Evolutionary conservation across 2,888 invertebrate species (phyloP), one percentile per base, ranked within the genome.

Genomic region (Lobophora halterata): DNA sequence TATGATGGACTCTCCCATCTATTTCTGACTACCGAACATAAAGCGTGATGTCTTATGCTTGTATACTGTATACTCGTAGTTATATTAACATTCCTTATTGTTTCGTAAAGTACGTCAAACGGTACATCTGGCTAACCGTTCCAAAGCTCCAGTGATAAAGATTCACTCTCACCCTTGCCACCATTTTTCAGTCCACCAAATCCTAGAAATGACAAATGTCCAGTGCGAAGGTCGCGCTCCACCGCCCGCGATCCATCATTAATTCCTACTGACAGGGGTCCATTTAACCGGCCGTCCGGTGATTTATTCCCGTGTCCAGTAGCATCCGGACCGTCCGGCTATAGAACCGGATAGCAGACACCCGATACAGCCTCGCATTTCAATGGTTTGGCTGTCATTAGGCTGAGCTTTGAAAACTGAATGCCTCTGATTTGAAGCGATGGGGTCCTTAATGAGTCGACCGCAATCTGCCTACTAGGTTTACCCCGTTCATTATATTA

Each of bases 241-340:
- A 29, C 28, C 47, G 49, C 33, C 27, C 16, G 45, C 50, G 43
- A 46, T 46, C 52, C 33, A 60, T 64, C 65, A 62, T 64, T 64
- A 60, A 62, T 61, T 56, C 51, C 34, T 36, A 25, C 49, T 49
- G 64, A 65, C 65, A 57, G 51, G 51, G 58, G 58, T 58, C 47
- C 57, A 54, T 59, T 60, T 58, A 50, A 49, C 49, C 31, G 41
- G 30, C 18, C 42, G 50, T 47, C 23, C 32, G 24, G 25, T 18
- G 21, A 65, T 65, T 65, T 65, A 65, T 64, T 43, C 45, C 35
- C 36, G 28, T 49, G 49, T 52, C 28, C 34, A 20, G 40, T 7
- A 8, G 19, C 10, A n/a, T 17, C 17, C 17, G 5, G 5, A 6
- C 31, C 38, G 40, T 35, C 27, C 33, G 38, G 46, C 50, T 58